Conservation (phyloP, 2,888 invertebrate species). For the Nycteola revayana region DNA sequence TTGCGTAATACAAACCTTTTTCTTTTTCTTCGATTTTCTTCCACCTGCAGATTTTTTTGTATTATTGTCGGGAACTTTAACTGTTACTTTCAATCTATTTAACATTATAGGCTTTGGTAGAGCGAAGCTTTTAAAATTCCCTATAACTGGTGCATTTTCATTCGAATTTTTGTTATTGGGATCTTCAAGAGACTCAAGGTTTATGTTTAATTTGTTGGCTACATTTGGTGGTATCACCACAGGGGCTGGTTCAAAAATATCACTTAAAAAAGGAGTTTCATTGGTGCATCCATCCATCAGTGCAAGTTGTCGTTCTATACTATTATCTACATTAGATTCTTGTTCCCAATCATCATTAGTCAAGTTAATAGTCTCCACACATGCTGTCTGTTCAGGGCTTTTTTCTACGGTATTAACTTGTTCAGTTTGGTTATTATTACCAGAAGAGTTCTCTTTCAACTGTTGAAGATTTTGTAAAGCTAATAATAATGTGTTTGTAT, state of each 20-base stretch:
- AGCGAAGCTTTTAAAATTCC: slow-evolving; percentile 77
- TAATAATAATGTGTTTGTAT: slow-evolving; percentile 63
- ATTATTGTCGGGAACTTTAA: slow-evolving; percentile 59
- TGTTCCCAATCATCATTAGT: slow-evolving; percentile 74
- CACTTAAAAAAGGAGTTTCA: slow-evolving; percentile 73
- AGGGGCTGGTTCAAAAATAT: slow-evolving; percentile 75
- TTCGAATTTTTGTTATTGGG: slow-evolving; percentile 44
- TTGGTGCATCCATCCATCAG: slow-evolving; percentile 61
- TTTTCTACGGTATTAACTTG: slow-evolving; percentile 22
- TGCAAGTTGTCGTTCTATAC: slow-evolving; percentile 64
- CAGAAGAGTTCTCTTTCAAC: slow-evolving; percentile 42
- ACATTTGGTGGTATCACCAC: slow-evolving; percentile 51
- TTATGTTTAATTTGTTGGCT: slow-evolving; percentile 56
- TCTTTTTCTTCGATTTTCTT: slow-evolving; percentile 51
- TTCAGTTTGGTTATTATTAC: slow-evolving; percentile 24
- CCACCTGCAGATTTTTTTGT: slow-evolving; percentile 44
- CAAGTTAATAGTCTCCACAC: slow-evolving; percentile 64
- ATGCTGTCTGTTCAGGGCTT: slow-evolving; percentile 19
- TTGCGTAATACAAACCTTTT: slow-evolving; percentile 68
- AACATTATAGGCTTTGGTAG: slow-evolving; percentile 74
- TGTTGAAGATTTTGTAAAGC: slow-evolving; percentile 74
- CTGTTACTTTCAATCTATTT: slow-evolving; percentile 68
- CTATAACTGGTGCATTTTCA: slow-evolving; percentile 66
- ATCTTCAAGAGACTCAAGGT: slow-evolving; percentile 45
- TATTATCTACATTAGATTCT: slow-evolving; percentile 63